Evolutionary conservation across 2,888 invertebrate genomes (phyloP), one percentile per base, ranked within the genome.

Genomic region (Hanleya hanleyi): DNA sequence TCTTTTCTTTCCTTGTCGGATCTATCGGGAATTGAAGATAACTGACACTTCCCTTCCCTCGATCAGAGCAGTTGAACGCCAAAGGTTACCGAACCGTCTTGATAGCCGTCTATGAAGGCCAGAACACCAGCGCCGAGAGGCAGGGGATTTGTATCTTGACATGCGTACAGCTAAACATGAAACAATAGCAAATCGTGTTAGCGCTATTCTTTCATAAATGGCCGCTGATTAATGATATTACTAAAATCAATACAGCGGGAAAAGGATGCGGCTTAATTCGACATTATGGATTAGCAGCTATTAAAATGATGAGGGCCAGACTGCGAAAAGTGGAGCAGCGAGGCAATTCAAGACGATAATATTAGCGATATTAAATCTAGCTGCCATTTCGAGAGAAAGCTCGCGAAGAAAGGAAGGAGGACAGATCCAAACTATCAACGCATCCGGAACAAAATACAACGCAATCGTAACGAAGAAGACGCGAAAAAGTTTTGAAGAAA

Each of bases 221-320:
- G 26, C 26, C 29, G 29, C 29, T 57, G 57, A 57, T 57, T 57
- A 57, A 57, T 57, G 29, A 57, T 26, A 57, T 57, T 57, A 57
- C 57, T 57, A 57, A 29, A 57, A 57, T 57, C 57, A 57, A 57
- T 57, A 57, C 29, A 15, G 57, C 32, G 57, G 57, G 32, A 57
- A 22, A 57, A 57, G n/a, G 57, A 57, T 22, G 32, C 57, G 12
- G 26, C 29, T 57, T 57, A 57, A 57, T 57, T 57, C 57, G 32
- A 57, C 57, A 57, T 57, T 57, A 57, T 57, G 57, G 57, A 57
- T 57, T 57, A 57, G 22, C 57, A 57, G 57, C 57, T 57, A 57
- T 57, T 57, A 57, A 57, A 57, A 4, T 57, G 57, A 4, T 57
- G 57, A 57, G 9, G 22, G 22, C 29, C 15, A 29, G 22, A 22